Base-by-base conservation (phyloP, 2,113 vertebrate genomes). In the Nerophis ophidion region DNA sequence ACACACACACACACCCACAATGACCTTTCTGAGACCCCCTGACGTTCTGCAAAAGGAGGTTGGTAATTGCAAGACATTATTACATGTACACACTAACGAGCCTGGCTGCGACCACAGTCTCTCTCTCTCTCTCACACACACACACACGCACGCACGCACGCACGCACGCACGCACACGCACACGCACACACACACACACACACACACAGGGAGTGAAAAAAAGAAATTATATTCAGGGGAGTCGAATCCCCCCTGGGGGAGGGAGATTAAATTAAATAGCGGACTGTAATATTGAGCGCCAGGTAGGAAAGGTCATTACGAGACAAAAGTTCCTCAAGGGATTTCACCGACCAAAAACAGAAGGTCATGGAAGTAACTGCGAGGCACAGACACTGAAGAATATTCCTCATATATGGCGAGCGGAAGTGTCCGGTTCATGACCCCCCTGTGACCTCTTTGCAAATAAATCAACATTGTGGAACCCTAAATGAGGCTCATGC, bases 301-400 rank as follows among this genome's bases (percentile, higher is more conserved):
- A 81, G 76, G 80, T 76, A 74, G 72, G 60, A 85, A 88, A 87
- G 84, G 85, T 83, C 84, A 82, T 72, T 56, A 65, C 67, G 71
- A 64, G 78, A 77, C 82, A 80, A 79, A 81, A 76, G 68, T 68
- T 68, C 77, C 81, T 85, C 49, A 58, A 67, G 84, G 86, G 80
- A 76, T 53, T 80, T 68, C 50, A 62, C 66, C 53, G 75, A 75
- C 81, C 74, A 76, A 63, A 44, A 83, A 70, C 70, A 79, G 77
- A 86, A 86, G 85, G 85, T 87, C 83, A 83, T 47, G 54, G 44
- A 72, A 78, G 72, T 75, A 74, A 79, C 64, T 71, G 66, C 48
- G 35, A 73, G 73, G 63, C 69, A 56, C 48, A 55, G 60, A 62
- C 54, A 8, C 66, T 34, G 15, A 79, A 63, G 69, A 70, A 64